Percentiles rank a stretch among this genome's conserved stretches.
Evolutionary conservation across 2,888 invertebrate species (phyloP).

Genomic region (Oscheius sp.): DNA sequence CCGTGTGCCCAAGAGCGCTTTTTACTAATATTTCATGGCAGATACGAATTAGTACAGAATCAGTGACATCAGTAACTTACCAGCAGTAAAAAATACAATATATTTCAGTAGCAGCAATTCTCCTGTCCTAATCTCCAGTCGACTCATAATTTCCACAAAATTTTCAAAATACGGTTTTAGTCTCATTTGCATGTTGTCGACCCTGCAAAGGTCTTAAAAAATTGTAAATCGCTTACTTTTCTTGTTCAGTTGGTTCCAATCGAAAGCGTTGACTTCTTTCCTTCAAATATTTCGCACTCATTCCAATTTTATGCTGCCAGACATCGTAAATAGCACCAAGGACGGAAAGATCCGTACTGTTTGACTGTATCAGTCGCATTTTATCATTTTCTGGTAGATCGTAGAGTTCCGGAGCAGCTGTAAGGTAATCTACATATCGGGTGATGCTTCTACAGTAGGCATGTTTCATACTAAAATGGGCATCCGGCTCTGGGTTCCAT

Average conservation of each 20-base stretch:
- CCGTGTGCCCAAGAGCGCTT: too few relatives aligned
- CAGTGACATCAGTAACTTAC: conserved; percentile 5
- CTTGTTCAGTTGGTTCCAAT: background rate
- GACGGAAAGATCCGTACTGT: background rate
- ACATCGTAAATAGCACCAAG: background rate
- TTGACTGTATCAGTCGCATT: conserved; percentile 14
- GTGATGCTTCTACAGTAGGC: conserved; percentile 12
- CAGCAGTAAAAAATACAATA: conserved; percentile 6
- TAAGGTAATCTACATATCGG: conserved; percentile 10
- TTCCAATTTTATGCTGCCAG: background rate
- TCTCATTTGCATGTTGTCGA: too few relatives aligned
- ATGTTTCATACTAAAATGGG: conserved; percentile 3
- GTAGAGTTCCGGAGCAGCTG: conserved; percentile 21
- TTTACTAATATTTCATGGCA: too few relatives aligned
- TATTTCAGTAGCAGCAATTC: conserved; percentile 14
- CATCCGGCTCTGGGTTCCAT: too few relatives aligned
- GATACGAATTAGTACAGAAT: too few relatives aligned
- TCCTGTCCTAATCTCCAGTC: background rate
- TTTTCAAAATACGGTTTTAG: background rate
- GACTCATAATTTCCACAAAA: background rate
- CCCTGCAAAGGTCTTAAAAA: too few relatives aligned
- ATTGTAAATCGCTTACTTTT: background rate
- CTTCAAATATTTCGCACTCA: too few relatives aligned
- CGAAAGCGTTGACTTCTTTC: background rate
- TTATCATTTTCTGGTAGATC: background rate